Evolutionary conservation across 2,113 vertebrate species (phyloP).

Genomic region (Sorex fumeus): DNA sequence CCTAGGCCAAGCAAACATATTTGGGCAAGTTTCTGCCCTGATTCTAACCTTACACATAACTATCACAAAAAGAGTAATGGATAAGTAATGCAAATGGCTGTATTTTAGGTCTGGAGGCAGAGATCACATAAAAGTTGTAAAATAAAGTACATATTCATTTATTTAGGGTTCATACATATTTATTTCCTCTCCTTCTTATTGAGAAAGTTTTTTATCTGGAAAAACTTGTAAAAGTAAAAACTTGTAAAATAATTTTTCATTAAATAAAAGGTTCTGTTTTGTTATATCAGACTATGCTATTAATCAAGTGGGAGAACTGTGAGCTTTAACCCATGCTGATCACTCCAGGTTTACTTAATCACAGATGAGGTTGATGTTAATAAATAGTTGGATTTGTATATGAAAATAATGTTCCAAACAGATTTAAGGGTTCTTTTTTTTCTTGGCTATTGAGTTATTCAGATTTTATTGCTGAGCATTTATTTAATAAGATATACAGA

Average conservation of each 20-base stretch:
- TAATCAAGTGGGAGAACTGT: not conserved
- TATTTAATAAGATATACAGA: too few relatives aligned
- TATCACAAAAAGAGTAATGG: slow-evolving; percentile 19
- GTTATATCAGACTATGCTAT: not conserved
- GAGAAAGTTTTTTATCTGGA: not conserved
- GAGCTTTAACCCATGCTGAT: not conserved
- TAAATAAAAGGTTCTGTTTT: slow-evolving; percentile 31
- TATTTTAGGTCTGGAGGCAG: not conserved
- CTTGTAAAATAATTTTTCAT: not conserved
- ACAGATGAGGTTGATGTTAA: not conserved
- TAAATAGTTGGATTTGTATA: not conserved
- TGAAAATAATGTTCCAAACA: not conserved
- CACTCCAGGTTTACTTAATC: not conserved
- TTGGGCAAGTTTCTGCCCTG: slow-evolving; percentile 6
- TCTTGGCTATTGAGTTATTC: too few relatives aligned
- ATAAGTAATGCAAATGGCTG: not conserved
- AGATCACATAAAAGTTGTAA: not conserved
- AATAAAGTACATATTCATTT: not conserved
- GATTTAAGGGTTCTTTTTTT: not conserved
- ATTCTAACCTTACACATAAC: not conserved
- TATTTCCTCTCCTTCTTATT: slow-evolving; percentile 35
- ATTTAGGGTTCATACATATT: not conserved
- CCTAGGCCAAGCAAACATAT: slow-evolving; percentile 46
- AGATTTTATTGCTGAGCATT: too few relatives aligned
- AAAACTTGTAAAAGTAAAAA: not conserved